A percentile compares a stretch with the other conserved stretches of the same genome.
These are phyloP conservation scores for Sturmia bella DNA, from an alignment of 2,888 invertebrate genomes.

Conservation along the genomic window DNA sequence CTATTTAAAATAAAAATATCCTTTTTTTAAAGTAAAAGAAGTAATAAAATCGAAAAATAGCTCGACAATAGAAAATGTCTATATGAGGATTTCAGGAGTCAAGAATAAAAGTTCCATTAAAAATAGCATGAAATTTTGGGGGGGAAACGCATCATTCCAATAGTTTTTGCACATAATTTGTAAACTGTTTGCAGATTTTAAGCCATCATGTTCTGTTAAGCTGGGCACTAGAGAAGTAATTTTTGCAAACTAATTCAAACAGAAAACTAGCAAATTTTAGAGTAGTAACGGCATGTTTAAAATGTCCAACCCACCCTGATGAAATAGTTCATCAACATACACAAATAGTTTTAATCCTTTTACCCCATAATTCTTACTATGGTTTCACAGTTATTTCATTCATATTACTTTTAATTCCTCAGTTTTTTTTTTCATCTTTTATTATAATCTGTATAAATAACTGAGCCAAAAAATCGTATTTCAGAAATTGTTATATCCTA, in stretches of 20 bases:
- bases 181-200: too few relatives aligned
- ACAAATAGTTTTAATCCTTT: conserved; percentile 6
- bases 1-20: background rate
- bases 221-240: too few relatives aligned
- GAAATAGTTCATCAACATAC: background rate
- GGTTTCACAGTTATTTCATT: conserved; percentile 15
- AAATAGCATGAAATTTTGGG: background rate
- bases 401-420: conserved; percentile 14
- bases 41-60: conserved; percentile 33
- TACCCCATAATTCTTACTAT: conserved; percentile 12
- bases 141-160: background rate
- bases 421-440: conserved; percentile 41
- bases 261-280: too few relatives aligned
- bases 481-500: conserved; percentile 8
- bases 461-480: background rate
- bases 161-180: too few relatives aligned
- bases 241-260: too few relatives aligned
- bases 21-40: conserved; percentile 7
- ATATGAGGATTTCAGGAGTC: background rate
- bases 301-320: background rate
- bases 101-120: background rate
- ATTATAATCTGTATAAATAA: conserved; percentile 32
- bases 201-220: too few relatives aligned
- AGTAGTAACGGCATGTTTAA: too few relatives aligned
- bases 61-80: conserved; percentile 11